These are phyloP conservation scores for Eubasilissa regina DNA, from an alignment of 1,140 invertebrate species.

Conservation along the genomic window DNA sequence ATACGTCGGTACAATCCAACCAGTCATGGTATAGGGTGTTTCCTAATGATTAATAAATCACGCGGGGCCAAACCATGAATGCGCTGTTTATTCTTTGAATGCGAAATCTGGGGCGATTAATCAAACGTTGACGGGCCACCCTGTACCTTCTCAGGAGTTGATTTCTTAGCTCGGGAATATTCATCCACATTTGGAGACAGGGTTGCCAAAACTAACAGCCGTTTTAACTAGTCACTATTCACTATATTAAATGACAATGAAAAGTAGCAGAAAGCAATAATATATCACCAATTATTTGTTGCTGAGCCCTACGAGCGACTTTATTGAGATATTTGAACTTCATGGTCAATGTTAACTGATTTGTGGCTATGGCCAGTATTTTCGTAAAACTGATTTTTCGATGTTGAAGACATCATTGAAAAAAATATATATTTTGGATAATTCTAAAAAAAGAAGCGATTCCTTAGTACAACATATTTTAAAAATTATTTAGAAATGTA, in stretches of 20 bases:
- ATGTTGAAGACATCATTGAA: no score
- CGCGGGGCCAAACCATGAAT: constrained; percentile 44
- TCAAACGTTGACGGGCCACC: constrained; percentile 53
- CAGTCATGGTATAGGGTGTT: constrained; percentile 41
- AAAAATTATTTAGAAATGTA: no score
- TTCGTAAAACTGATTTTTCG: no score
- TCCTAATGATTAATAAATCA: constrained; percentile 53
- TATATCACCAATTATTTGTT: no score
- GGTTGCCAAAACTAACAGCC: constrained; percentile 1
- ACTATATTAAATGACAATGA: background rate
- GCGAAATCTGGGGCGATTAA: constrained; percentile 51
- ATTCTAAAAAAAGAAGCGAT: no score
- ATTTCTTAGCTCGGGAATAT: constrained; percentile 50
- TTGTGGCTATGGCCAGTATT: no score
- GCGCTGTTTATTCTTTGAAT: constrained; percentile 57
- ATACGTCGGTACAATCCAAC: background rate
- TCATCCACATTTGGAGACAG: constrained; percentile 41
- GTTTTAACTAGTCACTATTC: background rate
- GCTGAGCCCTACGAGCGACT: no score
- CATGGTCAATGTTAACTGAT: no score
- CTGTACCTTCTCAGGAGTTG: constrained; percentile 45
- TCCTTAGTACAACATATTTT: no score
- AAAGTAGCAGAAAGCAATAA: no score
- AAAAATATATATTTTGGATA: no score
- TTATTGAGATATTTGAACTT: no score